Conservation (phyloP, 2,113 vertebrate species). For the Corythoichthys intestinalis region DNA sequence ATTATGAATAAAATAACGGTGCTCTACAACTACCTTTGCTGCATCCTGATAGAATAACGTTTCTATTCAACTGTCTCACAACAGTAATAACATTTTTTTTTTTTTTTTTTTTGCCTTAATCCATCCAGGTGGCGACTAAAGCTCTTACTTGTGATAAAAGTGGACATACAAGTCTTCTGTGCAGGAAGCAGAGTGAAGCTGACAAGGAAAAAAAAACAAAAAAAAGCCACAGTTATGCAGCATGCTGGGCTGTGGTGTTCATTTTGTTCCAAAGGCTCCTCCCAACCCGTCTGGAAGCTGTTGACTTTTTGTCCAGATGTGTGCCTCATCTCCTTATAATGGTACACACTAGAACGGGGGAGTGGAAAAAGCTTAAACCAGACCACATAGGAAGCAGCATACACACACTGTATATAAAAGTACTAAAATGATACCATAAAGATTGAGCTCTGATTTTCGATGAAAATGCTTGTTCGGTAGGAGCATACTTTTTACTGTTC, state of each 20-base stretch:
- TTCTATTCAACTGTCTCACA: background rate
- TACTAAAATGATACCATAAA: background rate
- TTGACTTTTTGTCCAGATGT: constrained; percentile 66
- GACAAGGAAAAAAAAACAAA: constrained; percentile 31
- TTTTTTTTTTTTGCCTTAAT: background rate
- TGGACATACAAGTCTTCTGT: background rate
- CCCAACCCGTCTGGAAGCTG: constrained; percentile 61
- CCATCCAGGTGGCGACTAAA: background rate
- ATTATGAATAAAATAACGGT: background rate
- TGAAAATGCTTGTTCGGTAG: background rate
- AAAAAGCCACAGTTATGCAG: constrained; percentile 60
- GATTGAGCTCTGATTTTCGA: background rate
- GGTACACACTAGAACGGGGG: constrained; percentile 26
- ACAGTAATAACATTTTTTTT: background rate
- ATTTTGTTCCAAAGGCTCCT: constrained; percentile 22
- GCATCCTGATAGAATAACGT: background rate
- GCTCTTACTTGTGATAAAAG: background rate
- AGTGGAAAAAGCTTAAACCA: constrained; percentile 26
- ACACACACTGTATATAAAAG: background rate
- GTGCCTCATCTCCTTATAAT: constrained; percentile 39
- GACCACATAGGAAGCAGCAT: background rate
- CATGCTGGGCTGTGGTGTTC: constrained; percentile 45
- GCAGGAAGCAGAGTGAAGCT: constrained; percentile 24
- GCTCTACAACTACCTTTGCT: background rate
- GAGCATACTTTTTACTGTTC: too few relatives aligned